These are phyloP conservation scores for Philopotamus ludificatus DNA, from an alignment of 1,140 invertebrate species.

Conservation along the genomic window DNA sequence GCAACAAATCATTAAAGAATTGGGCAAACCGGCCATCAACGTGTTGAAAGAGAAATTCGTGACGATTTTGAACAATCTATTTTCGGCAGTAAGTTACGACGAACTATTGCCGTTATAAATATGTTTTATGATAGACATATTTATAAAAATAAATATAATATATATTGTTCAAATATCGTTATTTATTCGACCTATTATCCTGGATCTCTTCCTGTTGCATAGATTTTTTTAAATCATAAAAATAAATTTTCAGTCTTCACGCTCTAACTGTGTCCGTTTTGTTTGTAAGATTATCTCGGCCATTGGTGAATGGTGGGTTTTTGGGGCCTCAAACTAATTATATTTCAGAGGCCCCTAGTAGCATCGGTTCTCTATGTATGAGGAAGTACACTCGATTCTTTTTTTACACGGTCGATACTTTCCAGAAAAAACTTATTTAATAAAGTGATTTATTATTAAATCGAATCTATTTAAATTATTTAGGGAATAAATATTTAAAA, in stretches of 20 bases:
- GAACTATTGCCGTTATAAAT: conserved; percentile 17
- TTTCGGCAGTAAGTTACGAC: background rate
- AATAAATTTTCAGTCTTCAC: background rate
- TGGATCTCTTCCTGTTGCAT: too few relatives aligned
- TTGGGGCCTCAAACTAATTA: too few relatives aligned
- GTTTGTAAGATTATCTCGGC: background rate
- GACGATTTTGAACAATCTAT: conserved; percentile 2
- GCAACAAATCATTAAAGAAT: background rate
- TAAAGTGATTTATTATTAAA: too few relatives aligned
- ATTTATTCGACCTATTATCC: too few relatives aligned
- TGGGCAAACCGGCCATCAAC: background rate
- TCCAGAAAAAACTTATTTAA: too few relatives aligned
- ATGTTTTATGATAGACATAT: background rate
- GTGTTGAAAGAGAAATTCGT: conserved; percentile 9
- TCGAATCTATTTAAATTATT: too few relatives aligned
- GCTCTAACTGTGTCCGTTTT: background rate
- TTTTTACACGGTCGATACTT: too few relatives aligned
- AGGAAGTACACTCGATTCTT: too few relatives aligned
- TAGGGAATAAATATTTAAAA: too few relatives aligned
- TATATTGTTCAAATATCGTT: too few relatives aligned
- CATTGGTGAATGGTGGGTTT: background rate
- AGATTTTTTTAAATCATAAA: background rate
- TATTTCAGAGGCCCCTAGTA: too few relatives aligned
- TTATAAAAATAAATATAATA: background rate
- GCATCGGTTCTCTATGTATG: too few relatives aligned